Evolutionary conservation across 2,113 vertebrate genomes (phyloP), one percentile per base, ranked within the genome.

Genomic region (Podocnemis expansa): DNA sequence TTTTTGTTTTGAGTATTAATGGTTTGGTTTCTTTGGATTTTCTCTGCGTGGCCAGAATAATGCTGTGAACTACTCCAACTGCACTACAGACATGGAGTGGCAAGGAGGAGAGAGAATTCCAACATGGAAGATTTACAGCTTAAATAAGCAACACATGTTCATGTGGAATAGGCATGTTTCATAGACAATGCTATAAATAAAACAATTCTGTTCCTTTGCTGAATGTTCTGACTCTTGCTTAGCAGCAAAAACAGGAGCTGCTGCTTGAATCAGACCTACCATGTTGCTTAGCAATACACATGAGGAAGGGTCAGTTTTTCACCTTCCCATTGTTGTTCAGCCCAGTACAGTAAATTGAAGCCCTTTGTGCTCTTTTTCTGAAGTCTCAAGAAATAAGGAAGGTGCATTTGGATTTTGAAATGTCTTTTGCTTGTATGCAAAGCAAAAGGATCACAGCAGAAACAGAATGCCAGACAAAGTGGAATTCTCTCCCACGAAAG

Each of bases 331-430:
- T 54, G 47, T 34, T 82, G 90, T 85, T 96, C 87, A 41, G 5
- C 11, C 80, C n/a, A 14, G 43, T 34, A 56, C 2, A 79, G 82
- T 41, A 85, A 89, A 93, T 10, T 38, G 82, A 84, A 95, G 6
- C 80, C 87, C 52, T 93, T 58, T 79, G 73, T 80, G 82, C 82
- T 90, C 25, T 81, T 76, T 67, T 41, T 63, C 54, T 75, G 54
- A 67, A 43, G 87, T 89, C 86, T 94, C 78, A 47, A 60, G 84
- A 47, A 49, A 17, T n/a, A 21, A 8, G 51, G 81, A 73, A 54
- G 55, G 25, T 38, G 24, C 27, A 81, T 47, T 3, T 25, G 45
- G 67, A 11, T 78, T 54, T 31, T 73, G n/a, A 70, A n/a, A 52
- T 34, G 70, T 31, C 8, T 73, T 31, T 27, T 54, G 38, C 56